Base-by-base conservation (phyloP, 1,140 invertebrate species). In the Pygmarrhopalites habei region DNA sequence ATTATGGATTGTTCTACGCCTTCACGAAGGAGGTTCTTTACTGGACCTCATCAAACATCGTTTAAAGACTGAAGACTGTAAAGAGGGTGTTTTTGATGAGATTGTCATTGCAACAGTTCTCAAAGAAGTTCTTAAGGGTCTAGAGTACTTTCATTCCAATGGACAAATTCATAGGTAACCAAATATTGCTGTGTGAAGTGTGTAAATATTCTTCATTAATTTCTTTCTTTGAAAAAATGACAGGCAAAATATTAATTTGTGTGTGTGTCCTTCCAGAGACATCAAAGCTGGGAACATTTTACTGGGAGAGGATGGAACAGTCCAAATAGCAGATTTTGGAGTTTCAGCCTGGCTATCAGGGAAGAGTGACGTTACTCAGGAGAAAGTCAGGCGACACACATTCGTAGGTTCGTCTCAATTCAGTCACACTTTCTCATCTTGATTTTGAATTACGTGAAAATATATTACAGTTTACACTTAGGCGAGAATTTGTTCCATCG, bases 91-190 rank as follows among this genome's bases (percentile, higher is more conserved):
- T 0, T 92, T 99, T 77, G 96, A 99, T 76, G 96, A 99, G 77
- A 82, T 86, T 7, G 93, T 92, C n/a, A 99, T 99, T 77, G 96
- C 97, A n/a, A 98, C 96, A 0, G 93, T 98, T 39, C 80, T 99
- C n/a, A 55, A 53, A 74, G 96, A 99, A 77, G 96, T 99, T 21
- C 81, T 99, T 21, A 97, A 95, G 78, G 97, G 95, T 1, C 80
- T 99, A 1, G 96, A 99, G 75, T 99, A 99, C 77, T 98, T 99
- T 78, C 97, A 99, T 75, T 91, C 86, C 71, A 98, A 96, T 79
- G 95, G 95, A 28, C 95, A 98, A 78, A 99, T 99, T 73, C 96
- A 99, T 77, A 84, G 89, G 83, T 86, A 81, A 72, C 58, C 25
- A 43, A 29, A 3, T 43, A 12, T 21, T 43, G 35, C 12, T 35